These are phyloP conservation scores for Bostrychus sinensis DNA, from an alignment of 2,113 vertebrate genomes.

Conservation along the genomic window DNA sequence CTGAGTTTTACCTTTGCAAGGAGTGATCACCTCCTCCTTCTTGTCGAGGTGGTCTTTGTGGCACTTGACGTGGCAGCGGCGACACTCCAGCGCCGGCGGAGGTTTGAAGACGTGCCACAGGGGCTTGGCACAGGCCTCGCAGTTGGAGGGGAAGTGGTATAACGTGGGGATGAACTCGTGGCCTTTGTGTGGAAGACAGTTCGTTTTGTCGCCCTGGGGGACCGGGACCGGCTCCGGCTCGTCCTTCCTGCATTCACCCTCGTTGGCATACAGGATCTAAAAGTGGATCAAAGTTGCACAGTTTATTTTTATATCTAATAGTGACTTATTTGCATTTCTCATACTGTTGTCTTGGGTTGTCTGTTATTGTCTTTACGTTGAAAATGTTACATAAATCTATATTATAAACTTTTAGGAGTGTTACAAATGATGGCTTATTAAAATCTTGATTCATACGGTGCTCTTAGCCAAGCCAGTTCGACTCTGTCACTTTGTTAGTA, in stretches of 20 bases:
- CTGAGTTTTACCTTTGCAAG: slow-evolving; percentile 96
- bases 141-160: slow-evolving; percentile 98
- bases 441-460: too few relatives aligned
- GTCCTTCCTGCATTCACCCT: slow-evolving; percentile 97
- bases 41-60: slow-evolving; percentile 98
- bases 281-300: too few relatives aligned
- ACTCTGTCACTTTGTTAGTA: too few relatives aligned
- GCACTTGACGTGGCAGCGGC: slow-evolving; percentile 98
- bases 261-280: slow-evolving; percentile 98
- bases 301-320: too few relatives aligned
- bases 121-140: slow-evolving; percentile 97
- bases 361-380: too few relatives aligned
- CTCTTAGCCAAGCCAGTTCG: too few relatives aligned
- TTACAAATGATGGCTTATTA: too few relatives aligned
- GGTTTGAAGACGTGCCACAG: slow-evolving; percentile 99
- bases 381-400: too few relatives aligned
- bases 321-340: too few relatives aligned
- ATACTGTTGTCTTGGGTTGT: too few relatives aligned
- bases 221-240: slow-evolving; percentile 86
- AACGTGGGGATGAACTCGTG: slow-evolving; percentile 98
- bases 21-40: slow-evolving; percentile 96
- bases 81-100: slow-evolving; percentile 94
- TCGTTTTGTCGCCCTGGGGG: slow-evolving; percentile 92
- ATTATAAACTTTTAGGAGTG: too few relatives aligned
- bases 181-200: slow-evolving; percentile 96